Evolutionary conservation across 1,140 invertebrate species (phyloP).

Genomic region (Microplitis mediator): DNA sequence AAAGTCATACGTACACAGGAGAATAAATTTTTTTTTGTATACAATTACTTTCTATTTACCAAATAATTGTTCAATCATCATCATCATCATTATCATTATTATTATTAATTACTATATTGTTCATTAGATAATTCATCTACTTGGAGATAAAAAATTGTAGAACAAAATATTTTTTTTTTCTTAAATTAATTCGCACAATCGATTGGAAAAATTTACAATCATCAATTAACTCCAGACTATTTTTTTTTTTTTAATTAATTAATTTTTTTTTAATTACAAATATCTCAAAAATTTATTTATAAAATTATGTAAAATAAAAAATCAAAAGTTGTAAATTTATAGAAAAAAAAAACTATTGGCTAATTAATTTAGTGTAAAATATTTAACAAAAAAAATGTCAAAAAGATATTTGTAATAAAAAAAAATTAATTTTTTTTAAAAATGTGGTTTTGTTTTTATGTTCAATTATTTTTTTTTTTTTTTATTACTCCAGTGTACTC

Average conservation of each 20-base stretch:
- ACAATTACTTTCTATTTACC: conserved; percentile 33
- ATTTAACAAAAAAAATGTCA: too few relatives aligned
- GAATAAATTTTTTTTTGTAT: conserved; percentile 39
- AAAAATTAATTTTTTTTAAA: conserved; percentile 16
- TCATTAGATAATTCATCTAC: conserved; percentile 39
- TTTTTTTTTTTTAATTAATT: conserved; percentile 31
- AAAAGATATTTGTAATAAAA: too few relatives aligned
- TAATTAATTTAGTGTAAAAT: too few relatives aligned
- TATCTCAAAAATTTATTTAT: conserved; percentile 42
- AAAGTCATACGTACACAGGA: conserved; percentile 57
- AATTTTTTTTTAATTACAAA: conserved; percentile 29
- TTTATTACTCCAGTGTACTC: not conserved
- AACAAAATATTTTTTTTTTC: conserved; percentile 54
- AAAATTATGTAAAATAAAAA: conserved; percentile 34
- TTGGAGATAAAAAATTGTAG: conserved; percentile 62
- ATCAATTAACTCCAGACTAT: conserved; percentile 41
- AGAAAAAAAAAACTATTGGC: too few relatives aligned
- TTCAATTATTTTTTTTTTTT: not conserved
- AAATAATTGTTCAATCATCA: conserved; percentile 17
- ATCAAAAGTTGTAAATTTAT: conserved; percentile 35
- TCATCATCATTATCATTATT: not conserved
- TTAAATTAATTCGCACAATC: conserved; percentile 57
- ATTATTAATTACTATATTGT: not conserved
- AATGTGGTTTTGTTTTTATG: conserved; percentile 6
- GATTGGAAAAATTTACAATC: conserved; percentile 59